Conservation (phyloP, 1,140 invertebrate genomes). For the Holotrichia oblita region DNA sequence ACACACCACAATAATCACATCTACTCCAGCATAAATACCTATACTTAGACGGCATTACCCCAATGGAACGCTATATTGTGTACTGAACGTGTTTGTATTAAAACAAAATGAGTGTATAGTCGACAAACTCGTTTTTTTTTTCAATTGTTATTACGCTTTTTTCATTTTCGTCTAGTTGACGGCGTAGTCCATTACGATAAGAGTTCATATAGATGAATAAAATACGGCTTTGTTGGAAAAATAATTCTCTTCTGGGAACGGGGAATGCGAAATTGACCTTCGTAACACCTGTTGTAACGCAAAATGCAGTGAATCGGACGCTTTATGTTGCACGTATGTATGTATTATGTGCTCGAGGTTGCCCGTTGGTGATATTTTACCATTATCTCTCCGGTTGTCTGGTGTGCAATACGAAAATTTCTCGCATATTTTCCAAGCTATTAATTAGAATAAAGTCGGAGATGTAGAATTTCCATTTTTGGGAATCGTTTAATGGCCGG, state of each 20-base stretch:
- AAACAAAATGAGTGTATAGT: background rate
- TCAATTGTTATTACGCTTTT: background rate
- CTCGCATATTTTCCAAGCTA: background rate
- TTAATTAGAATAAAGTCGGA: background rate
- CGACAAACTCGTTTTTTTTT: background rate
- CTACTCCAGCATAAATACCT: too few relatives aligned
- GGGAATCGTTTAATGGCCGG: background rate
- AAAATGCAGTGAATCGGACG: background rate
- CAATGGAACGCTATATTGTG: background rate
- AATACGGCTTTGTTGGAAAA: background rate
- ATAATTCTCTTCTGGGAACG: background rate
- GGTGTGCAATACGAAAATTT: background rate
- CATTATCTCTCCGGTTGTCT: background rate
- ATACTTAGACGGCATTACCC: too few relatives aligned
- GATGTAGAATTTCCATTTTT: background rate
- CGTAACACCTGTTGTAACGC: constrained; percentile 1
- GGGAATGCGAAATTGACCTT: background rate
- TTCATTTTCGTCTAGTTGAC: background rate
- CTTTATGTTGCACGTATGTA: too few relatives aligned
- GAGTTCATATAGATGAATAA: background rate
- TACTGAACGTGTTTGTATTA: background rate
- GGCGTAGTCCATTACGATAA: background rate
- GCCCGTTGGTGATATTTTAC: background rate
- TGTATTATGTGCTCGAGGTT: background rate
- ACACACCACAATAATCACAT: too few relatives aligned